These are phyloP conservation scores for Drosophila yakuba DNA, from an alignment of 1,140 invertebrate genomes.

Conservation along the genomic window DNA sequence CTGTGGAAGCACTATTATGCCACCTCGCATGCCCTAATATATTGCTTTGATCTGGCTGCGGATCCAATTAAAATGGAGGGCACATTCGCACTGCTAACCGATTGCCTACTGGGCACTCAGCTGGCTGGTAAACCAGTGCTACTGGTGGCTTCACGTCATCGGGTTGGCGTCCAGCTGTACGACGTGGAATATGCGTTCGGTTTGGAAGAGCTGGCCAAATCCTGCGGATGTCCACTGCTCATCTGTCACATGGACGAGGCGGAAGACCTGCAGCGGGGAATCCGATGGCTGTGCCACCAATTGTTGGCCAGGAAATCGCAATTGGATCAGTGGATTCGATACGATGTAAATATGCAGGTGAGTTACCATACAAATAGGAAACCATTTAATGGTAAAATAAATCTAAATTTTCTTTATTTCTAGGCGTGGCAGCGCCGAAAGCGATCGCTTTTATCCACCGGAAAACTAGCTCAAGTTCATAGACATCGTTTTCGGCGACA, in stretches of 20 bases:
- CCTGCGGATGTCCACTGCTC: constrained; percentile 50
- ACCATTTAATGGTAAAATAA: neutral
- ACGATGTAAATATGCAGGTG: constrained; percentile 73
- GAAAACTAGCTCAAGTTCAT: constrained; percentile 61
- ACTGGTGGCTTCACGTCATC: constrained; percentile 56
- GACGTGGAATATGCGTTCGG: constrained; percentile 73
- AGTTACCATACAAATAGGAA: neutral
- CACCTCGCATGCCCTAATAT: constrained; percentile 64
- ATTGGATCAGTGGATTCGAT: constrained; percentile 53
- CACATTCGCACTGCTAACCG: constrained; percentile 45
- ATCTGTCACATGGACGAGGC: constrained; percentile 50
- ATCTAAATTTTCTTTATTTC: neutral
- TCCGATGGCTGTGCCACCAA: constrained; percentile 57
- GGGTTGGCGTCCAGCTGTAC: constrained; percentile 71
- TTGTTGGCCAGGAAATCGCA: constrained; percentile 35
- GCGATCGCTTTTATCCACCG: constrained; percentile 37
- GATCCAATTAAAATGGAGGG: constrained; percentile 30
- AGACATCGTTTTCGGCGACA: constrained; percentile 55
- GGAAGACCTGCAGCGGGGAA: constrained; percentile 33
- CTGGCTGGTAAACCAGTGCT: constrained; percentile 68
- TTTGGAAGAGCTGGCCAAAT: constrained; percentile 49
- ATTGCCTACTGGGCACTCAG: constrained; percentile 41
- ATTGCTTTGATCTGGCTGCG: constrained; percentile 65
- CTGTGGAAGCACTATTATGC: constrained; percentile 75
- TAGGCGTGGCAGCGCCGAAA: constrained; percentile 63